These are phyloP conservation scores for Cabera pusaria DNA, from an alignment of 2,888 invertebrate species.

Conservation along the genomic window DNA sequence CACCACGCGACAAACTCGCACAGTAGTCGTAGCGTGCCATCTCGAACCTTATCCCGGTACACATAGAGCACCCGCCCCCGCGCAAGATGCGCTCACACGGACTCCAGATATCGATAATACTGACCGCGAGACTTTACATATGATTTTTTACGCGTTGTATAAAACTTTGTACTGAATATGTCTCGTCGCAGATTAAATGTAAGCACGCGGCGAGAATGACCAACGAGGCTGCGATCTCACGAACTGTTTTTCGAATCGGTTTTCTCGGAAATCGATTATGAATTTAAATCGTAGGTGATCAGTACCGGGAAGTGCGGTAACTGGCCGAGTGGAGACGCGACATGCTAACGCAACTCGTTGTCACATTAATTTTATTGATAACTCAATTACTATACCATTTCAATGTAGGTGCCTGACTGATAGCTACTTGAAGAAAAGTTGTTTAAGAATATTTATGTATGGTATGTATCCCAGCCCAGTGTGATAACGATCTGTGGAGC, in stretches of 20 bases:
- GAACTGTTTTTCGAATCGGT: constrained; percentile 43
- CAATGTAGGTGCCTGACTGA: no score
- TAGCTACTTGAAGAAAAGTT: no score
- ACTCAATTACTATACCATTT: neutral
- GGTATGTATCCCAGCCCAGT: no score
- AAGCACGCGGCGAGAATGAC: constrained; percentile 52
- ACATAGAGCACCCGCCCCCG: no score
- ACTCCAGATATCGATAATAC: constrained; percentile 41
- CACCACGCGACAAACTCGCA: neutral
- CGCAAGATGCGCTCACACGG: neutral
- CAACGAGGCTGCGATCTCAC: constrained; percentile 35
- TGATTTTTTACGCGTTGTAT: constrained; percentile 45
- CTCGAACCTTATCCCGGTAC: constrained; percentile 21
- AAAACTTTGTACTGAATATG: constrained; percentile 44
- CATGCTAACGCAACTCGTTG: constrained; percentile 9
- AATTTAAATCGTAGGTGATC: constrained; percentile 36
- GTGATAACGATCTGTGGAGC: no score
- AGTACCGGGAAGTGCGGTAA: constrained; percentile 12
- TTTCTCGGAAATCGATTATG: constrained; percentile 45
- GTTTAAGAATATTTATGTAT: no score
- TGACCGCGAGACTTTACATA: constrained; percentile 44
- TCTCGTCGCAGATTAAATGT: constrained; percentile 53
- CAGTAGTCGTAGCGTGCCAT: constrained; percentile 2
- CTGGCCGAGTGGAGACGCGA: constrained; percentile 7
- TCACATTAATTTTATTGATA: neutral